These are phyloP conservation scores for Eupeodes luniger DNA, from an alignment of 2,888 invertebrate genomes.

Conservation along the genomic window DNA sequence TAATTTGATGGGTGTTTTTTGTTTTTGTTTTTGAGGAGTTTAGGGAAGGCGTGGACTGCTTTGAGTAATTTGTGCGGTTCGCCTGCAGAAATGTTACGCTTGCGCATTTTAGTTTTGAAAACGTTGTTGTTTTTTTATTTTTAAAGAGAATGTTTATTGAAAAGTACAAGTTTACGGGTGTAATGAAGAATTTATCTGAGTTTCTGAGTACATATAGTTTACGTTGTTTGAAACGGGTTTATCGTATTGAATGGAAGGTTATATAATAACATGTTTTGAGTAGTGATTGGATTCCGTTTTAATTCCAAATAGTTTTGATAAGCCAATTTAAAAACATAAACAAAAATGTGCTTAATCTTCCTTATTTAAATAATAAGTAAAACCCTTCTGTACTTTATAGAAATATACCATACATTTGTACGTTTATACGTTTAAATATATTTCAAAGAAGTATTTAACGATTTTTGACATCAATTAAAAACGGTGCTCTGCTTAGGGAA, in stretches of 20 bases:
- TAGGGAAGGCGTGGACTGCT: slow-evolving; percentile 69
- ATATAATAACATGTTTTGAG: not conserved
- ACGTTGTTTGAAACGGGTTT: not conserved
- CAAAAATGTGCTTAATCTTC: too few species aligned
- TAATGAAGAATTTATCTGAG: not conserved
- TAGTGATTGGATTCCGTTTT: not conserved
- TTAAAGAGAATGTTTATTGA: not conserved
- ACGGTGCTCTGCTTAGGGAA: too few species aligned
- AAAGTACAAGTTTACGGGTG: not conserved
- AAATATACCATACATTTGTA: too few species aligned
- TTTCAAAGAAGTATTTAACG: too few species aligned
- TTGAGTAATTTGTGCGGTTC: slow-evolving; percentile 22
- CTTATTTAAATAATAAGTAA: too few species aligned
- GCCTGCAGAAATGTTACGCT: slow-evolving; percentile 19
- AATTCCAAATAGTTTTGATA: not conserved
- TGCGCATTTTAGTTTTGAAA: slow-evolving; percentile 12
- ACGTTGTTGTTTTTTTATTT: not conserved
- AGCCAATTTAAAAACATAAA: too few species aligned
- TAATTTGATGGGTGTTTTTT: slow-evolving; percentile 62
- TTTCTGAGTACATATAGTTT: not conserved
- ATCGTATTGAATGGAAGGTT: too few species aligned
- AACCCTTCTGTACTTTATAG: too few species aligned
- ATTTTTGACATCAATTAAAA: too few species aligned
- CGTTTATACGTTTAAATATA: too few species aligned
- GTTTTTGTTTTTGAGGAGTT: slow-evolving; percentile 32